Evolutionary conservation across 2,888 invertebrate genomes (phyloP).

Genomic region (Heliconius ethilla): DNA sequence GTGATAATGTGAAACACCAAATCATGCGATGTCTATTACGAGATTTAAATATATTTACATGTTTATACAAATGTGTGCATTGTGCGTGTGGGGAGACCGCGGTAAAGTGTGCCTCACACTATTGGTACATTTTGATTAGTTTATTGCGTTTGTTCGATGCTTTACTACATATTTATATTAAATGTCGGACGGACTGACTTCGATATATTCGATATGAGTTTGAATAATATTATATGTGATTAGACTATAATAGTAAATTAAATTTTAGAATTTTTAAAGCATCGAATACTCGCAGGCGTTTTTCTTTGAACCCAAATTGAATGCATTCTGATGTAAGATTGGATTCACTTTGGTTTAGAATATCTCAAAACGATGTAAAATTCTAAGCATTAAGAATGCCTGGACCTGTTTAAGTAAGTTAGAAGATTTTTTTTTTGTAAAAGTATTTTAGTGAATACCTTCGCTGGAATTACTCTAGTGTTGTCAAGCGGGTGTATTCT

Average conservation of each 20-base stretch:
- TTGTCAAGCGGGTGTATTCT: slow-evolving; percentile 55
- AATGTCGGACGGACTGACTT: not conserved
- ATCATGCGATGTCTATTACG: slow-evolving; percentile 48
- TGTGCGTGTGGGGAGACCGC: slow-evolving; percentile 46
- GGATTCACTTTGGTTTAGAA: slow-evolving; percentile 64
- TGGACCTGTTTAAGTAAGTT: slow-evolving; percentile 59
- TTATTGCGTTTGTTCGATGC: slow-evolving; percentile 23
- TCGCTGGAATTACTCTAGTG: slow-evolving; percentile 41
- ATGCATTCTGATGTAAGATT: slow-evolving; percentile 54
- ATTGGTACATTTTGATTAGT: slow-evolving; percentile 42
- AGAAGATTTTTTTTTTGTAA: slow-evolving; percentile 59
- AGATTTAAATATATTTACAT: slow-evolving; percentile 51
- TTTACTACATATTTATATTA: not conserved
- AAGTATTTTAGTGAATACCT: slow-evolving; percentile 63
- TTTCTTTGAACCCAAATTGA: slow-evolving; percentile 59
- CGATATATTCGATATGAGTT: not conserved
- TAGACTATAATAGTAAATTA: not conserved
- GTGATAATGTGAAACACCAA: slow-evolving; percentile 48
- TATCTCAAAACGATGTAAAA: slow-evolving; percentile 55
- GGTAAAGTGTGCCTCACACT: slow-evolving; percentile 60
- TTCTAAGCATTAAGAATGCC: slow-evolving; percentile 72
- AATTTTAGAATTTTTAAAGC: slow-evolving; percentile 1
- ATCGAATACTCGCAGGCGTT: slow-evolving; percentile 30
- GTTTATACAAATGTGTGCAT: slow-evolving; percentile 47
- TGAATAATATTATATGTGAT: not conserved